phyloP scores from a whole-genome alignment of 1,140 invertebrate genomes.

The Drosophila busckii region DNA sequence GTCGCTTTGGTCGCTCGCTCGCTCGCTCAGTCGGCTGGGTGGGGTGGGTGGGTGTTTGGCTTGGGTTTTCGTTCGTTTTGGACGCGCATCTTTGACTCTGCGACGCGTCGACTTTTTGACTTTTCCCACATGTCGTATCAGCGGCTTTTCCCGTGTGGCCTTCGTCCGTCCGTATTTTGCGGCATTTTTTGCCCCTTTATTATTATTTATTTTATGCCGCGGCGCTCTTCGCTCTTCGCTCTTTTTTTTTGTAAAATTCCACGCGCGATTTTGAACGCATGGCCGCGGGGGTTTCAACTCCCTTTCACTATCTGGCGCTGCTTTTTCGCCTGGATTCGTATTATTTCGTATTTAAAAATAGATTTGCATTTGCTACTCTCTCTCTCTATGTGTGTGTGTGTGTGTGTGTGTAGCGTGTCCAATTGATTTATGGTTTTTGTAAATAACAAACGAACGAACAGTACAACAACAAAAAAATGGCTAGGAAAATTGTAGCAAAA shows the following conservation, averaged over 20 bases:
- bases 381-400: constrained; percentile 9
- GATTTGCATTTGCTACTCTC: constrained; percentile 62
- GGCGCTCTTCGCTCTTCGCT: not conserved
- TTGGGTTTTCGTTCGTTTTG: not conserved
- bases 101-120: constrained; percentile 43
- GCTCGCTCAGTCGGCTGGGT: too few relatives aligned
- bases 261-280: constrained; percentile 61
- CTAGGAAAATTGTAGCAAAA: constrained; percentile 35
- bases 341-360: constrained; percentile 78
- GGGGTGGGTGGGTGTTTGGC: too few relatives aligned
- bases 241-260: constrained; percentile 36
- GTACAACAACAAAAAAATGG: constrained; percentile 11
- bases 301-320: not conserved
- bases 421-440: constrained; percentile 78
- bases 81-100: constrained; percentile 3
- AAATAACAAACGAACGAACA: constrained; percentile 55
- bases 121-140: constrained; percentile 76
- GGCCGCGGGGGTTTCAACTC: constrained; percentile 45
- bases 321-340: constrained; percentile 46
- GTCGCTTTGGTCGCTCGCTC: constrained; percentile 10
- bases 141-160: constrained; percentile 64
- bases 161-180: constrained; percentile 35
- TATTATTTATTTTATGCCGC: too few relatives aligned
- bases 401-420: constrained; percentile 63
- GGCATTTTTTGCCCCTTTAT: constrained; percentile 34